These are phyloP conservation scores for Heterodera schachtii DNA, from an alignment of 1,140 invertebrate genomes.

Conservation along the genomic window DNA sequence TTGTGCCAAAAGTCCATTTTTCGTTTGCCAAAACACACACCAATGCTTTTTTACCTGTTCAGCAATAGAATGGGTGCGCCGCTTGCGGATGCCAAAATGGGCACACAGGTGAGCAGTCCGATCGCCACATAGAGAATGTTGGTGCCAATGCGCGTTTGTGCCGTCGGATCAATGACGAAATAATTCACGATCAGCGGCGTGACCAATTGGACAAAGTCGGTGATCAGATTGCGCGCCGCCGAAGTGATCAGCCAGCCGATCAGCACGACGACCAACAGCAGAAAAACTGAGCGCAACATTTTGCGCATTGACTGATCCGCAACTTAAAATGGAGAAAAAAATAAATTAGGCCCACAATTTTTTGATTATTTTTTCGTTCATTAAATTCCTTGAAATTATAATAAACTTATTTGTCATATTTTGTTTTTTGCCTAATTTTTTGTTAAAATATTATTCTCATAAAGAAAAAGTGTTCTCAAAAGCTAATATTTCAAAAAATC, in stretches of 20 bases:
- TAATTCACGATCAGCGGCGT: not conserved
- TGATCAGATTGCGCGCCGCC: not conserved
- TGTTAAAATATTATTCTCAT: too few species aligned
- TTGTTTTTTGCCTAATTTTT: too few species aligned
- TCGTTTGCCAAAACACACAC: too few species aligned
- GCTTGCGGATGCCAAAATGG: not conserved
- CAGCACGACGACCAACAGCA: slow-evolving; percentile 3
- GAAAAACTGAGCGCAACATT: slow-evolving; percentile 26
- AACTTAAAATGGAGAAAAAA: not conserved
- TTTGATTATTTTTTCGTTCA: too few species aligned
- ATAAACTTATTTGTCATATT: too few species aligned
- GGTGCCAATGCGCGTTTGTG: not conserved
- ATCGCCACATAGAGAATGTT: not conserved
- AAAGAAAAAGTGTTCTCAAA: too few species aligned
- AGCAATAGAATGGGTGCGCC: not conserved
- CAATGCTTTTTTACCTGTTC: not conserved
- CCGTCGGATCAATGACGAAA: not conserved
- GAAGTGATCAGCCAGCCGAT: slow-evolving; percentile 17
- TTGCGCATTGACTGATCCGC: not conserved
- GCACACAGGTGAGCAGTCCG: not conserved
- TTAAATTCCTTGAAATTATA: too few species aligned
- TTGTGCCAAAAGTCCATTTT: too few species aligned
- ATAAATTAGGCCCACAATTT: not conserved
- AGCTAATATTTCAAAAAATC: too few species aligned
- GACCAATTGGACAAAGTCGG: not conserved